Evolutionary conservation across 1,140 invertebrate species (phyloP), one percentile per base, ranked within the genome.

Genomic region (Scylla paramamosain): DNA sequence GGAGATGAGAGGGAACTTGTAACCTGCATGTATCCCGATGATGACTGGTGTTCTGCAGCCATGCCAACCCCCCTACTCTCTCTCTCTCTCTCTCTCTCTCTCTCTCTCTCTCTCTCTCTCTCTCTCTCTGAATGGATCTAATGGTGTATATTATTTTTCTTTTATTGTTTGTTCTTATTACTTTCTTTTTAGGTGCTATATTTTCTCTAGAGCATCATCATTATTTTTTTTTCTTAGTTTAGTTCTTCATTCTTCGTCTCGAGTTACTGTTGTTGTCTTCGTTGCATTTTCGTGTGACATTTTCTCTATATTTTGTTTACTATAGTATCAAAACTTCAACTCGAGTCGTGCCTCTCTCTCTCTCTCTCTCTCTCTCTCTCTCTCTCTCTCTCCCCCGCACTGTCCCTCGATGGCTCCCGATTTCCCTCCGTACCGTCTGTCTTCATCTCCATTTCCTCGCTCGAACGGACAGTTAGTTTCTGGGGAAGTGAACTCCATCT

Each of bases 11-110:
- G 52, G 52, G 20, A 59, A 16, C 52, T 59, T 59, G 20, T n/a
- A 77, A n/a, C 67, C 8, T n/a, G 25, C 20, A 7, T 12, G 52
- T 59, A 12, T 14, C 52, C 52, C 52, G 67, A n/a, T 25, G 67
- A 77, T 25, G 67, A 77, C 67, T 77, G 0, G 67, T n/a, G n/a
- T 77, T 77, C 67, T 77, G 67, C 7, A 77, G 67, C 20, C 25
- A 25, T 20, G 67, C 67, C 67, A 77, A n/a, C 67, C 16, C 12
- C 67, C 8, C 20, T n/a, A 7, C 67, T n/a, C 67, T 77, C 20
- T n/a, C 67, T n/a, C 67, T n/a, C 67, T n/a, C 67, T n/a, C 67
- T n/a, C 67, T 77, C 67, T 77, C 67, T 77, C 67, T 77, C 67
- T 77, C 67, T 77, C 67, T 59, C 52, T 59, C 52, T 59, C 52